These are phyloP conservation scores for Sebastes jordani DNA, from an alignment of 2,797 vertebrate genomes.

Conservation along the genomic window DNA sequence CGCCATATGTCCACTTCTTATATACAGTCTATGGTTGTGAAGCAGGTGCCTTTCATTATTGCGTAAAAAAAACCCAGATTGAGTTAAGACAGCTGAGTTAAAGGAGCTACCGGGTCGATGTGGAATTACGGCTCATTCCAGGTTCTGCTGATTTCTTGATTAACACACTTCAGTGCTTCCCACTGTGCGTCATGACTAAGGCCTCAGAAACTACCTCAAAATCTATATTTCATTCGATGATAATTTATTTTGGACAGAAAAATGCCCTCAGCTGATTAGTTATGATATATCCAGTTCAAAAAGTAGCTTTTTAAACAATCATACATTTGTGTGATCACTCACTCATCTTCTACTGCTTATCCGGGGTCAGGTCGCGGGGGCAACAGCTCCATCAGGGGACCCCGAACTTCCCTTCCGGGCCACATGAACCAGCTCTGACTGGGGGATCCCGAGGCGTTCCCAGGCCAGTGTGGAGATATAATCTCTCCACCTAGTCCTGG, in stretches of 20 bases:
- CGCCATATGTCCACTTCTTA: neutral
- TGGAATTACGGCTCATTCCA: neutral
- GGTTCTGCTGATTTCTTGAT: neutral
- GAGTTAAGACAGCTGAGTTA: neutral
- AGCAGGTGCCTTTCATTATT: neutral
- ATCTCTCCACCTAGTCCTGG: no score
- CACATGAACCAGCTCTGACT: no score
- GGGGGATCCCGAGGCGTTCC: no score
- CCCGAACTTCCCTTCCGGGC: no score
- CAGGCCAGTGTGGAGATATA: no score
- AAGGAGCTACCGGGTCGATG: neutral
- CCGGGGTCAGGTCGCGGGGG: no score
- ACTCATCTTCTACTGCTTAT: no score
- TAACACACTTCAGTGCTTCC: neutral
- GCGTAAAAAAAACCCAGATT: neutral
- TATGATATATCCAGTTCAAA: neutral
- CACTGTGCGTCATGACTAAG: neutral
- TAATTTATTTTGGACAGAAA: neutral
- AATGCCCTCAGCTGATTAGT: neutral
- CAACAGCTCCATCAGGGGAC: no score
- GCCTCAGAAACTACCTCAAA: neutral
- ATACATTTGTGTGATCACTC: neutral
- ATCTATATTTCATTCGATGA: neutral
- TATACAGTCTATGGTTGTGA: neutral
- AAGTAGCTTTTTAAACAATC: neutral